Base-by-base conservation (phyloP, 2,888 invertebrate genomes). In the Microctonus hyperodae region DNA sequence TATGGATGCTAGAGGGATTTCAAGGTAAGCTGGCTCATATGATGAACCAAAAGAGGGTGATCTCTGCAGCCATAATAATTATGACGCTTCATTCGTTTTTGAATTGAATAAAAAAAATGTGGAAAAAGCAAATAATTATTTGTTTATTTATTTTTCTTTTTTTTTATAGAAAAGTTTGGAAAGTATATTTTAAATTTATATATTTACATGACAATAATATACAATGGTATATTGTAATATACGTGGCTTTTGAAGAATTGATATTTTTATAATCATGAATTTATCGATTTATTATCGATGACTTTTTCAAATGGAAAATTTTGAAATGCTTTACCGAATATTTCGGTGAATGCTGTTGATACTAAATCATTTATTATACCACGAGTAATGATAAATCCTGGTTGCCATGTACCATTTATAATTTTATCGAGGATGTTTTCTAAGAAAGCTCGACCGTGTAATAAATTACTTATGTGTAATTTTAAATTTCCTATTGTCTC, bases 321-420 rank as follows among this genome's bases (percentile, higher is more conserved):
- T 70, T 87, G 86, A 80, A 94, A 94, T 60, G 92, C 90, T 65
- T 88, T 88, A 76, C 90, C 92, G 84, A 93, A 92, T 72, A 94
- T 93, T 69, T 93, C 91, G 0, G 94, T 93, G 82, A 94, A 94
- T 6, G 92, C 94, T 0, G 90, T 90, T 80, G 92, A 92, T 70
- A 94, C 93, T 68, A 94, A 86, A 80, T 94, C 94, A 83, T 94
- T 93, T 77, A 94, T 92, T 59, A 94, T 84, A 0, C 93, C 92
- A 69, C 90, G 87, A 62, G 93, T 87, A 48, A 94, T 85, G 1
- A 90, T 89, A 77, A 94, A 91, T 33, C 93, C 93, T 0, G 93
- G 90, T 76, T 92, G 90, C 94, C 94, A 94, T 31, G 91, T 88
- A 16, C 88, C 88, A 82, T 94, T 94, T 79, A 94, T 94, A 44